phyloP scores from a whole-genome alignment of 2,888 invertebrate genomes.

The Pyralis farinalis region DNA sequence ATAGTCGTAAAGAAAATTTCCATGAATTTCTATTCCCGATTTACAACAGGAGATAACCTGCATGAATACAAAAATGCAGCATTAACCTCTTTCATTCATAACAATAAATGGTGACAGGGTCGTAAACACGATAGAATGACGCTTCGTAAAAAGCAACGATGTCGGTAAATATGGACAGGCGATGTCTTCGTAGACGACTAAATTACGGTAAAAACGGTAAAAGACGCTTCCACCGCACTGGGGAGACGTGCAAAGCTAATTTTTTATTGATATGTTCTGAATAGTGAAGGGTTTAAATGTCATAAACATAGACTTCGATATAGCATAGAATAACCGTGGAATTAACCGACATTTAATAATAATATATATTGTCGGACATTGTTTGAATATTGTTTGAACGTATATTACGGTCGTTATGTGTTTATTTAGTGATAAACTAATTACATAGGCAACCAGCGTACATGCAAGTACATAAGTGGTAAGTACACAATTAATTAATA shows the following conservation, averaged over 20 bases:
- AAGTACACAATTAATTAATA: no score
- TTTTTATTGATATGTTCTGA: slow-evolving; percentile 39
- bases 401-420: no score
- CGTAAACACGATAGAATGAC: slow-evolving; percentile 63
- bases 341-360: no score
- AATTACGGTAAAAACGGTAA: slow-evolving; percentile 41
- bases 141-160: slow-evolving; percentile 71
- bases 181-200: slow-evolving; percentile 50
- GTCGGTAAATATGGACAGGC: slow-evolving; percentile 70
- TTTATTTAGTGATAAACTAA: no score
- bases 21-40: not conserved
- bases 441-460: no score
- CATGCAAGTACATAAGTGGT: no score
- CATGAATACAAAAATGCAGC: slow-evolving; percentile 51
- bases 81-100: slow-evolving; percentile 68
- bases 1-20: not conserved
- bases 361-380: no score
- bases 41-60: slow-evolving; percentile 28
- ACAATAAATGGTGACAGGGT: slow-evolving; percentile 62
- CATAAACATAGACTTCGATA: not conserved
- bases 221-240: slow-evolving; percentile 41
- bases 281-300: slow-evolving; percentile 12
- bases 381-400: no score
- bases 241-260: slow-evolving; percentile 41
- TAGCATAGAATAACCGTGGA: no score